Evolutionary conservation across 2,888 invertebrate genomes (phyloP), one percentile per base, ranked within the genome.

Genomic region (Esperia sulphurella): DNA sequence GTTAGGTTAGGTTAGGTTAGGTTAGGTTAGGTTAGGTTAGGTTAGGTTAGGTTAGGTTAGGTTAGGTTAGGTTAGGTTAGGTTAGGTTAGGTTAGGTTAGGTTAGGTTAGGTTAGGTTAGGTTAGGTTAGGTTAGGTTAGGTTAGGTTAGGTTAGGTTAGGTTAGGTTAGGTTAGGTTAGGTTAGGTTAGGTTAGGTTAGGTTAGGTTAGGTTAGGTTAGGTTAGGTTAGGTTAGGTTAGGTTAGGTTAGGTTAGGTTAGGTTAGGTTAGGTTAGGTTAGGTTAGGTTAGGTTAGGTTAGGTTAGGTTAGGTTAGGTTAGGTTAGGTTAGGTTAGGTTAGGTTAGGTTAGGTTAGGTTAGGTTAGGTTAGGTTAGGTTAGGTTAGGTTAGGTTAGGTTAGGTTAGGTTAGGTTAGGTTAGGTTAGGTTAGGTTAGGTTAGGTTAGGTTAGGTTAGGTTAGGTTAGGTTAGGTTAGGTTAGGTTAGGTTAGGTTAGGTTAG

Each of bases 241-340:
- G 51, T 51, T 51, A 48, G 55, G 55, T 57, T 57, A 59, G 55
- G 57, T 57, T 57, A 57, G 59, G 57, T 59, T 57, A 55, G 59
- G 57, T 49, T 43, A 54, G 52, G 52, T 54, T 54, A 49, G 54
- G 53, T 52, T 53, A 50, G 56, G 52, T 52, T 50, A 54, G 54
- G 57, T 54, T 54, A 54, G 56, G 54, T 54, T 54, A 52, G 54
- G 57, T 54, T 54, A 54, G 56, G 55, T 57, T 54, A 55, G 60
- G 58, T 59, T 58, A 59, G 61, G 58, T 58, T 57, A 58, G 58
- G 59, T 59, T 58, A 59, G 61, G 59, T 58, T 58, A 53, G 56
- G 57, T 55, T 55, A 57, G 58, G 57, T 55, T 55, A 55, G 58
- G 61, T 59, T 59, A 59, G 61, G 61, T 59, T 58, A 57, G 58